Percentiles rank a stretch among this genome's conserved stretches.
These are phyloP conservation scores for Nasonia longicornis DNA, from an alignment of 1,140 invertebrate species.

Conservation along the genomic window DNA sequence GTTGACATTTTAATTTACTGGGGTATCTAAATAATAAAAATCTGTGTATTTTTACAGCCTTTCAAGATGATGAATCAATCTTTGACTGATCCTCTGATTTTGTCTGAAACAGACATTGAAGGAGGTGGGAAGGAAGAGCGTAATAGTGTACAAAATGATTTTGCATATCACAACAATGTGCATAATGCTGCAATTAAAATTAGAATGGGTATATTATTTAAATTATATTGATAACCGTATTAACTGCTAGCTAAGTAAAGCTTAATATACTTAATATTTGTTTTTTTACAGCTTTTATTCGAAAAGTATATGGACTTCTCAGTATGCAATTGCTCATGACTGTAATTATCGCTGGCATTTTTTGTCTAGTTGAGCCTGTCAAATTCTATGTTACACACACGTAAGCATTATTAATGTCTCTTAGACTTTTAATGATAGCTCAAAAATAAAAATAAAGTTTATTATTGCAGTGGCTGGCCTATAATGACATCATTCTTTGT, in stretches of 20 bases:
- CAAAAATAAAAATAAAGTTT: neutral
- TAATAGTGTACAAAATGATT: slow-evolving; percentile 72
- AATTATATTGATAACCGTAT: neutral
- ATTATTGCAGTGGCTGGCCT: slow-evolving; percentile 74
- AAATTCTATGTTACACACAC: slow-evolving; percentile 78
- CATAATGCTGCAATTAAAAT: slow-evolving; percentile 74
- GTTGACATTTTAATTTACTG: neutral
- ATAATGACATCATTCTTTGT: slow-evolving; percentile 72
- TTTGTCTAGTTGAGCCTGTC: slow-evolving; percentile 73
- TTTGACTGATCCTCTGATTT: slow-evolving; percentile 64
- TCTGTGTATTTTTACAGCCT: neutral
- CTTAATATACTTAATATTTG: neutral
- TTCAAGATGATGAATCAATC: slow-evolving; percentile 12
- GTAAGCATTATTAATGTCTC: slow-evolving; percentile 65
- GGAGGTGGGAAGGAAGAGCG: slow-evolving; percentile 68
- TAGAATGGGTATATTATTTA: slow-evolving; percentile 70
- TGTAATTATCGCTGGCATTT: slow-evolving; percentile 75
- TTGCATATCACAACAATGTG: slow-evolving; percentile 79
- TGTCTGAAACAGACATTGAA: slow-evolving; percentile 73
- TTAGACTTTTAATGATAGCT: neutral
- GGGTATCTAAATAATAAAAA: neutral
- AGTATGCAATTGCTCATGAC: slow-evolving; percentile 81
- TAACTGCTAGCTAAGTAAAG: neutral
- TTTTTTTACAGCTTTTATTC: slow-evolving; percentile 73
- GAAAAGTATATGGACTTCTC: slow-evolving; percentile 88